Base-by-base conservation (phyloP, 30 jellyfish, hydroid and myxozoan genomes). In the Hydractinia echinata region DNA sequence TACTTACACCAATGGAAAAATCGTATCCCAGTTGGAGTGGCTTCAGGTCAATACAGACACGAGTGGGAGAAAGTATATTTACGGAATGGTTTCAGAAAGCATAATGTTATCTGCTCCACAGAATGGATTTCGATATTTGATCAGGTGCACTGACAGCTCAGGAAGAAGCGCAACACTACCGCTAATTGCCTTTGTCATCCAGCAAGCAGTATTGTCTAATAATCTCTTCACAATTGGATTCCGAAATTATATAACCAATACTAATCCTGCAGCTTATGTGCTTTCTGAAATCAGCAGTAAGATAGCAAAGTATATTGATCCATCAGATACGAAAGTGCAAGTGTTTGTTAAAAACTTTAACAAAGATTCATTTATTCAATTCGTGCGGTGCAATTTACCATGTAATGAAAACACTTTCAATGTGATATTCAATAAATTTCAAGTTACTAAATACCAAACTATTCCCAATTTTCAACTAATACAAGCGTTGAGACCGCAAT, bases 101-200 rank as follows among this genome's bases (percentile, higher is more conserved):
- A 92, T 84, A 4, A 78, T 76, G 76, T 69, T 53, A 67, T 51
- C 44, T 21, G 91, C 95, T 7, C 95, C 96, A 8, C 51, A 4
- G 8, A 15, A 10, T 6, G 95, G 95, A 30, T 87, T 77, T 30
- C 51, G 70, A 18, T 94, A 94, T 51, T 30, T 61, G 66, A 55
- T 94, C 6, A 79, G 72, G 30, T 95, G 97, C 48, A 87, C 96
- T 10, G 99, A 94, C 67, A 82, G 87, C 11, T 84, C 99, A 0
- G 95, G 96, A 8, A 53, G 99, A 30, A 79, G 96, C 8, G 95
- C 99, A 4, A 86, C 87, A 39, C 64, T 84, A 1, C 69, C 87
- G 4, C 83, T 88, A 76, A 13, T 48, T 48, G 90, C 85, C 13
- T 53, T 49, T 55, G 72, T 94, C 1, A 70, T 49, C 11, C 61